Conservation (phyloP, 2,113 vertebrate species). For the Girardinichthys multiradiatus region DNA sequence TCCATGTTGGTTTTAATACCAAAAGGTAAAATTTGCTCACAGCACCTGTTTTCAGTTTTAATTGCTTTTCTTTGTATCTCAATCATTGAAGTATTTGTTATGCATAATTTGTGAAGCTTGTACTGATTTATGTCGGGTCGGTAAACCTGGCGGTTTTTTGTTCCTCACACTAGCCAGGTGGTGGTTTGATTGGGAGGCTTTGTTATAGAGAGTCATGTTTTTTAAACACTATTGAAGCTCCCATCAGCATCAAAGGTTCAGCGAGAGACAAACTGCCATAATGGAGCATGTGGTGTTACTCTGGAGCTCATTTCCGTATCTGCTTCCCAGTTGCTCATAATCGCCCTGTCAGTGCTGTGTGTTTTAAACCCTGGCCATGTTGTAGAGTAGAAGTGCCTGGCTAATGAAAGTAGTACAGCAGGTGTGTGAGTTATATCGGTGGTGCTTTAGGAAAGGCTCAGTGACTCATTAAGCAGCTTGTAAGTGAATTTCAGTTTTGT, state of each 20-base stretch:
- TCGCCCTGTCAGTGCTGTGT: conserved; percentile 15
- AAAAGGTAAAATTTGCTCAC: neutral
- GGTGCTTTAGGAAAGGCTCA: conserved; percentile 2
- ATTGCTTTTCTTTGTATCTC: neutral
- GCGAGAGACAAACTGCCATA: conserved; percentile 5
- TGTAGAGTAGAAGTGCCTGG: conserved; percentile 1
- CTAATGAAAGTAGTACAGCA: conserved; percentile 2
- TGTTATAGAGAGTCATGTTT: conserved; percentile 1
- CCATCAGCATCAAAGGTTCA: conserved; percentile 8
- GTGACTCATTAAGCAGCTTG: neutral
- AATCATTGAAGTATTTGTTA: neutral
- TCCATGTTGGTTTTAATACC: neutral
- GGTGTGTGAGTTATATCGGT: neutral
- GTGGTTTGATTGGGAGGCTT: neutral
- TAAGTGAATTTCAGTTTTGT: neutral
- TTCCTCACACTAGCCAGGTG: neutral
- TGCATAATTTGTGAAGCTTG: neutral
- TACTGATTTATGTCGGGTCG: neutral
- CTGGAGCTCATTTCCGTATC: conserved; percentile 39
- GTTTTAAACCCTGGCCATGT: neutral
- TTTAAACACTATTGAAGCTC: neutral
- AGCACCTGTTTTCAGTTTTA: neutral
- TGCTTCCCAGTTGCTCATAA: conserved; percentile 16
- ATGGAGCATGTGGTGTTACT: conserved; percentile 11
- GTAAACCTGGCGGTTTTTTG: neutral